Conservation (phyloP, 2,113 vertebrate species). For the Prunella himalayana region DNA sequence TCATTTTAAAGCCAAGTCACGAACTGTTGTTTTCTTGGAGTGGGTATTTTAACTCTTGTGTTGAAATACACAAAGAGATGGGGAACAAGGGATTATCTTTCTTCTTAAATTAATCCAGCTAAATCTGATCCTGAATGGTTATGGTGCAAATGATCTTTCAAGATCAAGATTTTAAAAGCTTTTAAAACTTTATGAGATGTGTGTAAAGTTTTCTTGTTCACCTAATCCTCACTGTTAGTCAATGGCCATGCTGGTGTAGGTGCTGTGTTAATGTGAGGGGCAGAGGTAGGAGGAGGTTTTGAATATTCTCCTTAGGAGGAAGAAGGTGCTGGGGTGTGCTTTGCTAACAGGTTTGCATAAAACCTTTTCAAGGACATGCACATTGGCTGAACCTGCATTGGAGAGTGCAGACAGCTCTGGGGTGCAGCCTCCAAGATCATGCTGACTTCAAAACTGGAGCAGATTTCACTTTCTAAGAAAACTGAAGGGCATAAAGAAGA, state of each 20-base stretch:
- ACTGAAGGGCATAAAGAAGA: not conserved
- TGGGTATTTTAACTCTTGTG: not conserved
- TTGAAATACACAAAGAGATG: not conserved
- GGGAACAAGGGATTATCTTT: not conserved
- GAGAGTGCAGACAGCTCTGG: not conserved
- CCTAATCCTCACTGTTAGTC: not conserved
- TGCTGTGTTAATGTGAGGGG: not conserved
- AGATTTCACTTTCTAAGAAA: not conserved
- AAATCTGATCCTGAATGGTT: not conserved
- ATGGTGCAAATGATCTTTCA: not conserved
- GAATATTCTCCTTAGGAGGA: not conserved
- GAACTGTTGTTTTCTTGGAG: not conserved
- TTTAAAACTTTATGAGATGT: not conserved
- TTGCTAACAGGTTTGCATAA: not conserved
- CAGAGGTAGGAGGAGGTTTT: not conserved
- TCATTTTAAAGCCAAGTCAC: constrained; percentile 27
- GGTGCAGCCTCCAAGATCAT: not conserved
- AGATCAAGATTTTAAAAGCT: not conserved
- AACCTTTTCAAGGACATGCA: not conserved
- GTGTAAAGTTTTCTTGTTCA: not conserved
- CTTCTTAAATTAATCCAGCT: not conserved
- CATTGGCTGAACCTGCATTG: not conserved
- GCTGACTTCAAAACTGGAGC: not conserved
- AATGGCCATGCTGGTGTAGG: not conserved
- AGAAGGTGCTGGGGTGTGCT: not conserved